These are phyloP conservation scores for Picathartes gymnocephalus DNA, from an alignment of 2,113 vertebrate species.

Conservation along the genomic window DNA sequence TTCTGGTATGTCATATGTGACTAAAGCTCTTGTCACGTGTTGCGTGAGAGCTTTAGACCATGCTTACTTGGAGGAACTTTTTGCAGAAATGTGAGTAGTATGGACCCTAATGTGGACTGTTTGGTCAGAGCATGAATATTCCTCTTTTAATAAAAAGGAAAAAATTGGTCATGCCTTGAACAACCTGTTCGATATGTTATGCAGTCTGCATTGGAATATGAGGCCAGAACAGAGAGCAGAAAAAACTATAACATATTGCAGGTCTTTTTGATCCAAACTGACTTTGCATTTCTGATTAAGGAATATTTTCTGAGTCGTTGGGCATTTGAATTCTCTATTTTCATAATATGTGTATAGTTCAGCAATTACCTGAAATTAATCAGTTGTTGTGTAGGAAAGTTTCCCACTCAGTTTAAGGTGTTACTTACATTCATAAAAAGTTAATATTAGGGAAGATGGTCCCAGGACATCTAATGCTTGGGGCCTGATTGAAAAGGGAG, in stretches of 20 bases:
- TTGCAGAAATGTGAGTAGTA: not conserved
- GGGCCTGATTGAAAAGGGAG: not conserved
- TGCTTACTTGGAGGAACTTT: not conserved
- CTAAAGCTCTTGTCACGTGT: not conserved
- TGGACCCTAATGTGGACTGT: not conserved
- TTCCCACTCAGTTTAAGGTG: not conserved
- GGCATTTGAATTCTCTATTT: not conserved
- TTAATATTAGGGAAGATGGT: not conserved
- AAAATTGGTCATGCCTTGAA: not conserved
- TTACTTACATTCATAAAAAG: rapidly evolving
- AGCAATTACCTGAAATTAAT: not conserved
- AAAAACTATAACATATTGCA: not conserved
- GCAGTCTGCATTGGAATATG: not conserved
- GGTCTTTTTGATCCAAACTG: not conserved
- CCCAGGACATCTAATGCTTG: not conserved
- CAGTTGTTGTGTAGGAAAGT: not conserved
- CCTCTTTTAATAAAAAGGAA: not conserved
- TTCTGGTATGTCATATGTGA: not conserved
- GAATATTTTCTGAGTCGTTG: rapidly evolving
- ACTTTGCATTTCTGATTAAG: not conserved
- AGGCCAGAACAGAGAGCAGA: not conserved
- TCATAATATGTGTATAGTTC: not conserved
- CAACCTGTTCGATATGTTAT: not conserved
- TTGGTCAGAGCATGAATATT: not conserved
- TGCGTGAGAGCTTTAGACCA: not conserved